Base-by-base conservation (phyloP, 23 tunicate genomes). In the Trididemnum miniatum region DNA sequence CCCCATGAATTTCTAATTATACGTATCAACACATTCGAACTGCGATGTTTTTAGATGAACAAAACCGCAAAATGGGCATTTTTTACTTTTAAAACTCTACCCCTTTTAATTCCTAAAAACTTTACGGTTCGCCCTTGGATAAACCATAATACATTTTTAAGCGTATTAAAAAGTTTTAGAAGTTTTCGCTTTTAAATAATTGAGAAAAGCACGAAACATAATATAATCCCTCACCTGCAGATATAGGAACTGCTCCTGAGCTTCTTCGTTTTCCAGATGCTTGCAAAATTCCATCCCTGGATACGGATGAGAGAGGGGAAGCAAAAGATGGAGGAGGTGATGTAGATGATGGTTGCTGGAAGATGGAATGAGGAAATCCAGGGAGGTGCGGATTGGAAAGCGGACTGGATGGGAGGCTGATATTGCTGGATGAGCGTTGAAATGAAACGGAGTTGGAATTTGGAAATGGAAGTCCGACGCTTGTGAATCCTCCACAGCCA, bases 351-450 rank as follows among this genome's bases (percentile, higher is more conserved):
- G 37, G 7, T 69, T 62, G 67, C 29, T 22, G 67, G 28, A 89
- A 59, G 71, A 88, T 39, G 57, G 93, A 44, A 2, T 81, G 35
- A 28, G 88, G 60, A 36, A 90, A 90, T 39, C 82, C 89, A 23
- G 75, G 34, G 25, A 85, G 18, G 34, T 85, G 82, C 23, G 54
- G 89, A 76, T 24, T 36, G 72, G 89, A 85, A 31, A 86, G 83
- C 2, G 96, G 96, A 66, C 96, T 90, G 30, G 96, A 85, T 35
- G 96, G 96, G 22, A 89, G 85, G 37, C 95, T 89, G 37, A 90
- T 25, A 23, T 40, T 65, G 50, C 31, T 65, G 26, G 76, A 54
- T 20, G 60, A 38, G 3, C 89, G 89, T 0, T 77, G 75, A 32
- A 31, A 25, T 28, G 38, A 4, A 5, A 37, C 20, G 12, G 75